Percentiles rank a stretch among this genome's conserved stretches.
phyloP scores from a whole-genome alignment of 1,140 invertebrate genomes.

The Drosophila simulans region DNA sequence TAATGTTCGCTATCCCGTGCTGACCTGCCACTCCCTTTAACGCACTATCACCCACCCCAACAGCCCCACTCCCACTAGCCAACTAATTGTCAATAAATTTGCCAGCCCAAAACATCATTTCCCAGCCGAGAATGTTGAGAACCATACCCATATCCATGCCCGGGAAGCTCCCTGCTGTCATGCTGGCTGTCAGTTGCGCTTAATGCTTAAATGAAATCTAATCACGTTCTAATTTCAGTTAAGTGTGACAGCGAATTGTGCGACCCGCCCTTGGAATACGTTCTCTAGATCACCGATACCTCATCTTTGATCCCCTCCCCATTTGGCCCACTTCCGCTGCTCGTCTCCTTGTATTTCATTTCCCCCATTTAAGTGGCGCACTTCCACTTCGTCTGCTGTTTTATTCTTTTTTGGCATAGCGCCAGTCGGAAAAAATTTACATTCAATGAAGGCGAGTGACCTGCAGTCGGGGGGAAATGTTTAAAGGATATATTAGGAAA shows the following conservation, averaged over 20 bases:
- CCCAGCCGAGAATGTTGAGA: slow-evolving; percentile 15
- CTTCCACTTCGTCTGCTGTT: slow-evolving; percentile 10
- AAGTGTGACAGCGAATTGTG: slow-evolving; percentile 68
- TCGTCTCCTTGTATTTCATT: slow-evolving; percentile 63
- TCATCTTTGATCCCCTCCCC: slow-evolving; percentile 3
- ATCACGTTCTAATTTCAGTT: slow-evolving; percentile 80
- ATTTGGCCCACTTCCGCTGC: slow-evolving; percentile 26
- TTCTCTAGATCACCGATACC: neutral
- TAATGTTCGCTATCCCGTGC: slow-evolving; percentile 51
- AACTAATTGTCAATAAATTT: slow-evolving; percentile 77
- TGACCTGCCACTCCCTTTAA: neutral
- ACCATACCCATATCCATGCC: too few species aligned
- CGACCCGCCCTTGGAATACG: slow-evolving; percentile 8
- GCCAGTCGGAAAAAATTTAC: slow-evolving; percentile 55
- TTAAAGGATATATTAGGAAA: neutral
- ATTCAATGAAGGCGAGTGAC: slow-evolving; percentile 20
- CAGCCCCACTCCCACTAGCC: slow-evolving; percentile 9
- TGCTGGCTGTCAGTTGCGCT: slow-evolving; percentile 74
- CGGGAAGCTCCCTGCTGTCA: slow-evolving; percentile 42
- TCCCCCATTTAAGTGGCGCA: slow-evolving; percentile 59
- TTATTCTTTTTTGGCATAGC: slow-evolving; percentile 34
- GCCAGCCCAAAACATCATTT: slow-evolving; percentile 71
- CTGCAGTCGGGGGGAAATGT: neutral
- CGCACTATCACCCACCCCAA: neutral
- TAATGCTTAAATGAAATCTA: slow-evolving; percentile 80